Evolutionary conservation across 1,140 invertebrate genomes (phyloP).

Genomic region (Penaeus vannamei): DNA sequence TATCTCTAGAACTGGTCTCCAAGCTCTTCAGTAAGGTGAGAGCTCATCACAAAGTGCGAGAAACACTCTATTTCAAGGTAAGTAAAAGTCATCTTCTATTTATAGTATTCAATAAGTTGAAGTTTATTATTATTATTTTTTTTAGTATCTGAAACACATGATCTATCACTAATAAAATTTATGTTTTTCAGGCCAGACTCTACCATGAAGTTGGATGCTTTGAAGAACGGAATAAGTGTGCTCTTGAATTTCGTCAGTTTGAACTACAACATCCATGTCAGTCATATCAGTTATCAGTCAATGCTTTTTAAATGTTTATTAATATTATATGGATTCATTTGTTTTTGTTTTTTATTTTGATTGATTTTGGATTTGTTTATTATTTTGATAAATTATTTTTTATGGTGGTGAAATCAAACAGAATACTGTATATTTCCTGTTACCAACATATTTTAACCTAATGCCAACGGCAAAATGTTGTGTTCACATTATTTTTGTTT

Average conservation of each 20-base stretch:
- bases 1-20: conserved; percentile 34
- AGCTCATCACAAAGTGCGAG: conserved; percentile 56
- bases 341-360: background rate
- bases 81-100: background rate
- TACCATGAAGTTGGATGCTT: conserved; percentile 56
- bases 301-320: conserved; percentile 36
- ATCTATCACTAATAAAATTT: background rate
- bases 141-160: background rate
- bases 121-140: background rate
- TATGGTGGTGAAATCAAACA: too few species aligned
- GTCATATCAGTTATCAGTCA: conserved; percentile 49
- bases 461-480: too few species aligned
- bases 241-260: conserved; percentile 60
- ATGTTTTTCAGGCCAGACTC: conserved; percentile 38
- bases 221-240: conserved; percentile 58
- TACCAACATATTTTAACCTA: too few species aligned
- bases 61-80: conserved; percentile 57
- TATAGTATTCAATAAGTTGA: background rate
- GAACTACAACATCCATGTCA: conserved; percentile 59
- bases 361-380: background rate
- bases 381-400: background rate
- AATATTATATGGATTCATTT: background rate
- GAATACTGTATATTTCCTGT: too few species aligned
- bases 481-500: too few species aligned
- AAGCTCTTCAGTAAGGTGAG: conserved; percentile 56